phyloP scores from a whole-genome alignment of 2,888 invertebrate species.

The Drosophila antonietae region DNA sequence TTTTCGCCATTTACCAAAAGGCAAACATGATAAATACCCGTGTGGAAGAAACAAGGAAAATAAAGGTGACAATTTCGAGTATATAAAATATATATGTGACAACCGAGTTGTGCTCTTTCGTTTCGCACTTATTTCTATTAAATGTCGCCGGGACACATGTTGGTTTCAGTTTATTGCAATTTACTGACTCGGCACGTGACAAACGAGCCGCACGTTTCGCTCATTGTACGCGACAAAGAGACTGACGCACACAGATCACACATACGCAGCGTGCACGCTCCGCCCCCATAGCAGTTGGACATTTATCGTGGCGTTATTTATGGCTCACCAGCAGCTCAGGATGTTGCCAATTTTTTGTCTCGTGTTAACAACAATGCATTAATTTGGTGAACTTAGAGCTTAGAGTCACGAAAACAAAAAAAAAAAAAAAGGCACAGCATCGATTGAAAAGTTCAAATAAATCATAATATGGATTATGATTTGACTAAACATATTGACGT shows the following conservation, averaged over 20 bases:
- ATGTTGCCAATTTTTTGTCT: constrained; percentile 22
- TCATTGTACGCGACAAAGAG: constrained; percentile 58
- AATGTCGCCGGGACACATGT: constrained; percentile 66
- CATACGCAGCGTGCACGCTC: constrained; percentile 41
- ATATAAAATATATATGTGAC: constrained; percentile 23
- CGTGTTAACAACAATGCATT: constrained; percentile 51
- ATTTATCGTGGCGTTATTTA: constrained; percentile 49
- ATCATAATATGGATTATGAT: constrained; percentile 45
- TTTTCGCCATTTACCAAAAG: background rate
- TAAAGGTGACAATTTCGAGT: constrained; percentile 10
- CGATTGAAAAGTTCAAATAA: constrained; percentile 34
- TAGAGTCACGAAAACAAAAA: constrained; percentile 26
- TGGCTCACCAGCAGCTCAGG: constrained; percentile 29
- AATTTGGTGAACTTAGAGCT: constrained; percentile 36
- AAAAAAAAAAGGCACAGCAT: background rate
- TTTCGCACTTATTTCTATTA: constrained; percentile 64
- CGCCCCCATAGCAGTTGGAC: constrained; percentile 18
- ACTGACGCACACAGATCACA: constrained; percentile 47
- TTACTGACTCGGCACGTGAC: constrained; percentile 80
- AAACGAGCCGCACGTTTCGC: constrained; percentile 75
- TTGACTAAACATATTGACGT: constrained; percentile 31
- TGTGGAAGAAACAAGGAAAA: background rate
- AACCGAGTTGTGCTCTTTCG: constrained; percentile 19
- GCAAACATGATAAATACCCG: constrained; percentile 3
- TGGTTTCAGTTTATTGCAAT: constrained; percentile 79